phyloP scores from a whole-genome alignment of 1,140 invertebrate species.

The Plectrocnemia conspersa region DNA sequence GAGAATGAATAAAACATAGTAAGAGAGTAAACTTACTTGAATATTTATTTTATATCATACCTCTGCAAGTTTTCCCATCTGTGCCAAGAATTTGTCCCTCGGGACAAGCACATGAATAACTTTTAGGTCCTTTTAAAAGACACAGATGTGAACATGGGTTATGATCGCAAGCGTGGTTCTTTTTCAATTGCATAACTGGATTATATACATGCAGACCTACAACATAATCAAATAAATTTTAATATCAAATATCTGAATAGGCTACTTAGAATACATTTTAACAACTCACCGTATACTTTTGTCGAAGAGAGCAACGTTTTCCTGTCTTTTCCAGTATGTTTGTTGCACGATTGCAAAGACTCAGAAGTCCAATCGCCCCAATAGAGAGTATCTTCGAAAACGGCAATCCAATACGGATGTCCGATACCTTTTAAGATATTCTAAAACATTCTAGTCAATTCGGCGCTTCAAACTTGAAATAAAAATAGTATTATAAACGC shows the following conservation, averaged over 20 bases:
- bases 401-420: conserved; percentile 76
- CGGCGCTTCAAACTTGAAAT: too few species aligned
- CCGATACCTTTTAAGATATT: conserved; percentile 41
- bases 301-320: conserved; percentile 51
- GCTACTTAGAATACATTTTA: not conserved
- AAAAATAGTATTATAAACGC: conserved; percentile 19
- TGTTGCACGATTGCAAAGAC: conserved; percentile 63
- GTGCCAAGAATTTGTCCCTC: conserved; percentile 57
- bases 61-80: conserved; percentile 53
- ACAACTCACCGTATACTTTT: conserved; percentile 53
- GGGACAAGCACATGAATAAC: conserved; percentile 73
- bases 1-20: conserved; percentile 3
- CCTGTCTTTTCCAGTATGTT: conserved; percentile 61
- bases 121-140: conserved; percentile 59
- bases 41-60: conserved; percentile 35
- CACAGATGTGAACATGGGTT: conserved; percentile 76
- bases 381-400: conserved; percentile 83
- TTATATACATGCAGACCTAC: conserved; percentile 63
- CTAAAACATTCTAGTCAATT: too few species aligned
- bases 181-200: conserved; percentile 53
- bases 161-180: conserved; percentile 63
- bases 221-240: not conserved
- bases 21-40: not conserved
- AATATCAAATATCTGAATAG: not conserved
- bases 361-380: conserved; percentile 78